Evolutionary conservation across 2,888 invertebrate genomes (phyloP).

Genomic region (Meiosimyza platycephala): DNA sequence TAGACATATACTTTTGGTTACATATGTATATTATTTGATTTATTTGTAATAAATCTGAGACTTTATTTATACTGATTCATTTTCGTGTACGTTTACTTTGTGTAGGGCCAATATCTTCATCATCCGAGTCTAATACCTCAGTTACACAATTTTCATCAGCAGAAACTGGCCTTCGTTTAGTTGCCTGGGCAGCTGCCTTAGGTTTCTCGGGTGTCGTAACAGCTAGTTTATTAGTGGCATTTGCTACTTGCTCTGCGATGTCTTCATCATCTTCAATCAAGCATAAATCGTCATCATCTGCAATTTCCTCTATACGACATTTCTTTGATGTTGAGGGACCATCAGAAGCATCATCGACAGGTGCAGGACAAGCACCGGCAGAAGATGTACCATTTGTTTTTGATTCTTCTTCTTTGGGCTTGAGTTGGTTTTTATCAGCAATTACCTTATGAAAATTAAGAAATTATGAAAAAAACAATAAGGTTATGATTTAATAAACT

Average conservation of each 20-base stretch:
- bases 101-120: constrained; percentile 46
- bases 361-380: constrained; percentile 37
- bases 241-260: constrained; percentile 41
- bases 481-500: too few species aligned
- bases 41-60: background rate
- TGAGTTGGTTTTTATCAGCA: constrained; percentile 58
- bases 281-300: constrained; percentile 56
- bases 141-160: constrained; percentile 50
- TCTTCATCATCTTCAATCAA: constrained; percentile 57
- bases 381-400: constrained; percentile 41
- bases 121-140: constrained; percentile 56
- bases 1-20: too few species aligned
- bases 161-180: constrained; percentile 56
- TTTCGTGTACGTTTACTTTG: constrained; percentile 52
- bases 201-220: constrained; percentile 43
- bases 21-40: too few species aligned
- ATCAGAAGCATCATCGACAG: constrained; percentile 46
- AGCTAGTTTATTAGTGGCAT: constrained; percentile 47
- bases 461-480: background rate
- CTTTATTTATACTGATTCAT: constrained; percentile 55
- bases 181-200: constrained; percentile 26
- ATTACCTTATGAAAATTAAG: constrained; percentile 58
- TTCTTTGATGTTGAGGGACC: constrained; percentile 65
- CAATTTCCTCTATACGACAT: constrained; percentile 50
- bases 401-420: constrained; percentile 56